Percentiles rank a stretch among this genome's conserved stretches.
Evolutionary conservation across 1,140 invertebrate genomes (phyloP).

Genomic region (Pinna nobilis): DNA sequence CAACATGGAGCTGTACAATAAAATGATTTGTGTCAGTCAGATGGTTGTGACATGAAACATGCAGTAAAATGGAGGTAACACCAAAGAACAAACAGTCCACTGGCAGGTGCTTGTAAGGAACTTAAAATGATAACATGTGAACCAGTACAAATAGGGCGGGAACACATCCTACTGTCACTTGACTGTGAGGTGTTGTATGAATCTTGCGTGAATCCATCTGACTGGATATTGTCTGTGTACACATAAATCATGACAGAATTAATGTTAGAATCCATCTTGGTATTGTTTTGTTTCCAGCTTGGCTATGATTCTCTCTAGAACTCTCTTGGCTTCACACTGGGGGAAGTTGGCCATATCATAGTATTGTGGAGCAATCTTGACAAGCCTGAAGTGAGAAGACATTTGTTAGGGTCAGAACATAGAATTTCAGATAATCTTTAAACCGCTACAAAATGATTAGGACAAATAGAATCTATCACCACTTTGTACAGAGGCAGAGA

Average conservation of each 20-base stretch:
- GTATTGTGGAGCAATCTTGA: constrained; percentile 97
- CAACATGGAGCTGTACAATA: no score
- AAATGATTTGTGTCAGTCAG: no score
- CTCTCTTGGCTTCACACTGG: constrained; percentile 95
- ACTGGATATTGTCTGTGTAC: neutral
- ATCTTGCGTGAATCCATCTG: no score
- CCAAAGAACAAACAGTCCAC: neutral
- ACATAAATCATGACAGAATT: neutral
- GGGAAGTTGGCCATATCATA: constrained; percentile 99
- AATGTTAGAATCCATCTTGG: constrained; percentile 38
- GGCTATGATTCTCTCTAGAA: constrained; percentile 79
- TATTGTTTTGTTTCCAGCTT: constrained; percentile 62
- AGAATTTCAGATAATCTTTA: neutral
- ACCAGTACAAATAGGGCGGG: no score
- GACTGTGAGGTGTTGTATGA: neutral
- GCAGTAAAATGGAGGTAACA: neutral
- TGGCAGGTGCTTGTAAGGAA: neutral
- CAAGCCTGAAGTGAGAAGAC: constrained; percentile 81
- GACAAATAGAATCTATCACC: no score
- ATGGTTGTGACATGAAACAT: no score
- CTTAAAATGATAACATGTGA: neutral
- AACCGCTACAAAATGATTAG: no score
- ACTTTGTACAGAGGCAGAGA: no score
- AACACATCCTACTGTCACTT: neutral
- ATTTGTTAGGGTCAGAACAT: neutral